phyloP scores from a whole-genome alignment of 2,888 invertebrate genomes.

The Cheilosia soror region DNA sequence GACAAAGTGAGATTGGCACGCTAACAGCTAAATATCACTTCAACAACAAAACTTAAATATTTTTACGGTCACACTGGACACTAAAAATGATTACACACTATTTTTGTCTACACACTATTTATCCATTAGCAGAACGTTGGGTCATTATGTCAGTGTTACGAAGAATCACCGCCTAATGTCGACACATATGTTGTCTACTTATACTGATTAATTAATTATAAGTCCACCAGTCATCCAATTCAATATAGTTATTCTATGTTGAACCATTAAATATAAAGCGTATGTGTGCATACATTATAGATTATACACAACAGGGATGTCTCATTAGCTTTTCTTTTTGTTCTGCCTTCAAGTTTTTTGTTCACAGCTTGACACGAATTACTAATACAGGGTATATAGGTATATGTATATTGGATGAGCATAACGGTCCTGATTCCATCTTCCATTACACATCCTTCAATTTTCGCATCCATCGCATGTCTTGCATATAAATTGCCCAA shows the following conservation, averaged over 20 bases:
- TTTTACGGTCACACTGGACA: too few relatives aligned
- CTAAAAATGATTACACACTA: too few relatives aligned
- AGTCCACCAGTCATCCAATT: neutral
- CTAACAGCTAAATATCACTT: slow-evolving; percentile 25
- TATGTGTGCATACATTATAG: neutral
- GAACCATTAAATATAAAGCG: slow-evolving; percentile 24
- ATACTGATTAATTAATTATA: slow-evolving; percentile 5
- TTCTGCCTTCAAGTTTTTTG: slow-evolving; percentile 18
- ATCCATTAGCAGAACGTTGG: neutral
- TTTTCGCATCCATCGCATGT: slow-evolving; percentile 66
- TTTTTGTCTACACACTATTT: neutral
- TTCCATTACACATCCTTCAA: slow-evolving; percentile 73
- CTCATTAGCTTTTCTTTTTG: slow-evolving; percentile 40
- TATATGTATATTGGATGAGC: slow-evolving; percentile 49
- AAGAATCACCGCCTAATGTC: neutral
- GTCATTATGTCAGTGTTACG: neutral
- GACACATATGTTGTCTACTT: neutral
- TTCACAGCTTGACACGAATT: slow-evolving; percentile 57
- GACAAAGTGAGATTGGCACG: slow-evolving; percentile 39
- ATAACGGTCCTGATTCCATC: slow-evolving; percentile 61
- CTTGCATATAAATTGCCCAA: slow-evolving; percentile 73
- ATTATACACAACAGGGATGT: slow-evolving; percentile 5
- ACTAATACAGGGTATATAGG: slow-evolving; percentile 29
- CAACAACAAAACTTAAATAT: neutral
- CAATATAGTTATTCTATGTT: slow-evolving; percentile 33